These are phyloP conservation scores for Addax nasomaculatus DNA, from an alignment of 2,113 vertebrate genomes.

Conservation along the genomic window DNA sequence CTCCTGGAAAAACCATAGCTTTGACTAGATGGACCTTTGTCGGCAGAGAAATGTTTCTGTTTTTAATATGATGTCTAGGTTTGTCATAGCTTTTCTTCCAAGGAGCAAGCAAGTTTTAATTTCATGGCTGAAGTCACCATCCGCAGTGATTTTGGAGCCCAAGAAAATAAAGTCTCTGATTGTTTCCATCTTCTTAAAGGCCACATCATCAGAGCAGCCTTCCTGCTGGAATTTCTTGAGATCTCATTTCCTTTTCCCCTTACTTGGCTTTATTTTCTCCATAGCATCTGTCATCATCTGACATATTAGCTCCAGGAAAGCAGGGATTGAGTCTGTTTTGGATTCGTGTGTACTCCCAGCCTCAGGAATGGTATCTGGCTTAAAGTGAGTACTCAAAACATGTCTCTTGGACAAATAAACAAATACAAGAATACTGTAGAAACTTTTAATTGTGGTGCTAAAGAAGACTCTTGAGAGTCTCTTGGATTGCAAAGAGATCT, in stretches of 20 bases:
- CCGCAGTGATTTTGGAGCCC: not conserved
- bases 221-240: no score
- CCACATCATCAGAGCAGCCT: not conserved
- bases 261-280: no score
- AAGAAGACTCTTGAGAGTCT: not conserved
- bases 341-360: rapidly evolving
- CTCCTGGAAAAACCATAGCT: not conserved
- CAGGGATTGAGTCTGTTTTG: not conserved
- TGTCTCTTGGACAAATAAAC: not conserved
- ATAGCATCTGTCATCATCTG: not conserved
- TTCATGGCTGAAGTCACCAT: not conserved
- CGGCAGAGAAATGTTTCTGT: not conserved
- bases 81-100: not conserved
- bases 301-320: not conserved
- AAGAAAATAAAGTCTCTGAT: not conserved
- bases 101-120: not conserved
- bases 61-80: not conserved
- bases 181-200: not conserved
- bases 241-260: not conserved
- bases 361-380: not conserved
- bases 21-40: not conserved
- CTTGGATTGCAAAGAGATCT: not conserved
- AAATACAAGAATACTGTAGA: not conserved
- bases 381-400: rapidly evolving
- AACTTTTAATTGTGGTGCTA: not conserved